Evolutionary conservation across 1,140 invertebrate genomes (phyloP), one percentile per base, ranked within the genome.

Genomic region (Pseudomyrmex dendroicus): DNA sequence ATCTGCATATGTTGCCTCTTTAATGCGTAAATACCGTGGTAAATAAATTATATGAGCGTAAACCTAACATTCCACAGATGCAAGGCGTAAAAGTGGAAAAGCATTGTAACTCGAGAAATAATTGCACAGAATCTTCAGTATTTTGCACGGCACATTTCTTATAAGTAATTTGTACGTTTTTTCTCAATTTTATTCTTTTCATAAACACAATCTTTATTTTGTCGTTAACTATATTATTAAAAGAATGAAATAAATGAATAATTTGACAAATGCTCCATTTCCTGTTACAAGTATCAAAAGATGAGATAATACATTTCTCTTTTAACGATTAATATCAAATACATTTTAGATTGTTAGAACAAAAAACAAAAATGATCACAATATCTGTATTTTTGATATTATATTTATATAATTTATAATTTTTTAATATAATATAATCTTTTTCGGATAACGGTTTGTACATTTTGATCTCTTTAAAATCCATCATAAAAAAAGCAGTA

Each of bases 61-160:
- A 22, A 57, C 48, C 8, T 46, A 44, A 67, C 63, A 57, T 77
- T 67, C 48, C 17, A n/a, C 35, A 9, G 54, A 7, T 12, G 50
- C 9, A 48, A 78, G 52, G 35, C 64, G 20, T 78, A 78, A 78
- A 15, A 78, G 76, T 66, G 64, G 44, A 70, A 70, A 78, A 70
- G 15, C 66, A 70, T 77, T 67, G 10, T 48, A 68, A 56, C 35
- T 57, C 52, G 64, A 5, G 20, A 3, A 78, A 78, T 78, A 5
- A 78, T 20, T 48, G 15, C 15, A 44, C 9, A 17, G 50, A 68
- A 78, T 59, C 20, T 35, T 35, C 44, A 15, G 44, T 44, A 56
- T 68, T 78, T 78, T 15, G 63, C 35, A 68, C 63, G 52, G 74
- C 44, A 78, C 76, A 78, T 78, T 78, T 78, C 54, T 15, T 48